A percentile compares a stretch with the other conserved stretches of the same genome.
phyloP scores from a whole-genome alignment of 2,113 vertebrate genomes.

The Halichoeres trimaculatus region DNA sequence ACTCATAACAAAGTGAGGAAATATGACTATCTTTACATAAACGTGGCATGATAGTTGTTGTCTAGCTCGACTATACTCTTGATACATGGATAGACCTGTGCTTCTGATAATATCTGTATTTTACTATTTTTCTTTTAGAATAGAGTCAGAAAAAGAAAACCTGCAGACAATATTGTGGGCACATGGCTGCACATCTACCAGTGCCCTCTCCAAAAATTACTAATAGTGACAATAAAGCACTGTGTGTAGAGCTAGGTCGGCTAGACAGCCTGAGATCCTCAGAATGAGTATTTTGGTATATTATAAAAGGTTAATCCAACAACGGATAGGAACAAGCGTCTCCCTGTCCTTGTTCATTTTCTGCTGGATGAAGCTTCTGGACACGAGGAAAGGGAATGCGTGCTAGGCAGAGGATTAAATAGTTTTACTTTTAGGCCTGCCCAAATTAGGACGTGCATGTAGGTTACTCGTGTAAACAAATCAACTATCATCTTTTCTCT shows the following conservation, averaged over 20 bases:
- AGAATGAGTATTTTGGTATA: slow-evolving; percentile 4
- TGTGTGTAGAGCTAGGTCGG: slow-evolving; percentile 59
- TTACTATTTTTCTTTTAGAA: slow-evolving; percentile 57
- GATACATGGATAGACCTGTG: slow-evolving; percentile 58
- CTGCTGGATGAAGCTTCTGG: slow-evolving; percentile 7
- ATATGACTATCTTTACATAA: slow-evolving; percentile 48
- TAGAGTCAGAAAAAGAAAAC: slow-evolving; percentile 29
- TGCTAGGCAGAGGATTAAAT: neutral
- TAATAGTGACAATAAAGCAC: slow-evolving; percentile 45
- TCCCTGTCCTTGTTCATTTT: slow-evolving; percentile 21
- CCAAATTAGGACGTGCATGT: slow-evolving; percentile 33
- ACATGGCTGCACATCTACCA: slow-evolving; percentile 19
- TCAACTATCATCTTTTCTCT: neutral
- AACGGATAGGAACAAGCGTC: slow-evolving; percentile 26
- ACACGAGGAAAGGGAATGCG: slow-evolving; percentile 1
- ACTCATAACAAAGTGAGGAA: slow-evolving; percentile 41
- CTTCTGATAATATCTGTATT: slow-evolving; percentile 62
- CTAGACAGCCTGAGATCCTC: slow-evolving; percentile 16
- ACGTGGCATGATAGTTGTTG: slow-evolving; percentile 70
- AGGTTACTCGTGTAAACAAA: slow-evolving; percentile 8
- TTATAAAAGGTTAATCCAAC: slow-evolving; percentile 18
- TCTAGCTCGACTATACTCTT: slow-evolving; percentile 68
- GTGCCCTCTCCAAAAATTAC: slow-evolving; percentile 46
- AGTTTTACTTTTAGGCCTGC: slow-evolving; percentile 9
- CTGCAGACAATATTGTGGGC: slow-evolving; percentile 33